Percentiles rank a stretch among this genome's conserved stretches.
These are phyloP conservation scores for Lysiphlebus fabarum DNA, from an alignment of 1,140 invertebrate species.

Conservation along the genomic window DNA sequence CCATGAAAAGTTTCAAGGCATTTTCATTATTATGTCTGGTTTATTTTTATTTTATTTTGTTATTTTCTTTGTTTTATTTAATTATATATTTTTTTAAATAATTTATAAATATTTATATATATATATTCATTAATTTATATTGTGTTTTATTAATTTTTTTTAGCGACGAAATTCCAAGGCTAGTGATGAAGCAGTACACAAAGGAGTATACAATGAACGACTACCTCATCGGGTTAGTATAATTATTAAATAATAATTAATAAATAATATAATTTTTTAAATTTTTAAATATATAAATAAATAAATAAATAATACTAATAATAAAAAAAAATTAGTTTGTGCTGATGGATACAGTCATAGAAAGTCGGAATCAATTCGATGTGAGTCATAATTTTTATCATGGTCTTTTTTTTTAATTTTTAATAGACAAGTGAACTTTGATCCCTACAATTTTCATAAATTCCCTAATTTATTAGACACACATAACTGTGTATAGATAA, in stretches of 20 bases:
- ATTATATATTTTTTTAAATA: no score
- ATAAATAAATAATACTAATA: neutral
- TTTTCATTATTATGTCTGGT: slow-evolving; percentile 18
- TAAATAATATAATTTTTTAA: neutral
- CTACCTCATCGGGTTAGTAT: slow-evolving; percentile 47
- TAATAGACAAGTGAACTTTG: no score
- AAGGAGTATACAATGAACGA: slow-evolving; percentile 42
- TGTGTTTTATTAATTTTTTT: slow-evolving; percentile 33
- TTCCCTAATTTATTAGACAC: no score
- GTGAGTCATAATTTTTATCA: slow-evolving; percentile 30
- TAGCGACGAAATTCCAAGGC: slow-evolving; percentile 45
- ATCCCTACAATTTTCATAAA: no score
- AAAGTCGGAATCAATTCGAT: slow-evolving; percentile 49
- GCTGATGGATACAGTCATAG: slow-evolving; percentile 54
- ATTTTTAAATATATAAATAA: neutral
- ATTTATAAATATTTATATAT: neutral
- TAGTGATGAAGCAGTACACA: slow-evolving; percentile 42
- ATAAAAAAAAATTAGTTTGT: slow-evolving; percentile 33
- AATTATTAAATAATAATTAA: neutral
- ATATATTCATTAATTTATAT: slow-evolving; percentile 14
- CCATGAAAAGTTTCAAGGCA: slow-evolving; percentile 10
- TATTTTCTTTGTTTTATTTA: no score
- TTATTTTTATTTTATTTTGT: neutral
- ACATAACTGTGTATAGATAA: no score
- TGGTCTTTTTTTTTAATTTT: no score